Evolutionary conservation across 2,113 vertebrate species (phyloP), one percentile per base, ranked within the genome.

Genomic region (Lycaon pictus): DNA sequence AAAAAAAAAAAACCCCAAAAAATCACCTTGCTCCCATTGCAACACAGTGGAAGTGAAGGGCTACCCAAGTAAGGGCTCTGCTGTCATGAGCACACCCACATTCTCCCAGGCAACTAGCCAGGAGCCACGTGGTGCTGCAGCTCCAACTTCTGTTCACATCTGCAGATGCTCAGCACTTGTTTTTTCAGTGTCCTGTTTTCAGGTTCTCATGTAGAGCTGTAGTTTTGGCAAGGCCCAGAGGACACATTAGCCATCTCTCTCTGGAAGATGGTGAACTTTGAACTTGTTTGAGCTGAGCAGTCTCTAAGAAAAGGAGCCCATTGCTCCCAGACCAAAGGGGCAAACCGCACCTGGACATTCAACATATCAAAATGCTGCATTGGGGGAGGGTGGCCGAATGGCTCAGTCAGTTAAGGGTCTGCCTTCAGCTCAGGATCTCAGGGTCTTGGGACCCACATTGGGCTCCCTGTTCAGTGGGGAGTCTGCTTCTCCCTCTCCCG

Each of bases 81-180:
- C 12, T n/a, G 15, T 65, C 37, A 83, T 22, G 4, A 82, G 65
- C 56, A 76, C 67, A 43, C 2, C 56, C 67, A 56, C 32, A 0
- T 25, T 58, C 32, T 25, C 53, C 20, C 43, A 53, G 10, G 15
- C 1, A 3, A 88, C 29, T 11, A 63, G 71, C 16, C 35, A 12
- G 2, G 16, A 71, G 15, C 19, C 56, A 25, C 23, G 5, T 0
- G 43, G 15, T 29, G 9, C 10, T 3, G 3, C 32, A 19, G 32
- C 32, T n/a, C 29, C 84, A 77, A 19, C 35, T 58, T 29, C 2
- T 19, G 7, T 20, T 77, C 37, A n/a, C 35, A 25, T 25, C 91
- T 48, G 23, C 12, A 88, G 85, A 23, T 76, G 8, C 22, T 72
- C 27, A 6, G 79, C 7, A 27, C 62, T 17, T 56, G 0, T 20